Evolutionary conservation across 2,797 vertebrate species (phyloP).

Genomic region (Anas capensis): DNA sequence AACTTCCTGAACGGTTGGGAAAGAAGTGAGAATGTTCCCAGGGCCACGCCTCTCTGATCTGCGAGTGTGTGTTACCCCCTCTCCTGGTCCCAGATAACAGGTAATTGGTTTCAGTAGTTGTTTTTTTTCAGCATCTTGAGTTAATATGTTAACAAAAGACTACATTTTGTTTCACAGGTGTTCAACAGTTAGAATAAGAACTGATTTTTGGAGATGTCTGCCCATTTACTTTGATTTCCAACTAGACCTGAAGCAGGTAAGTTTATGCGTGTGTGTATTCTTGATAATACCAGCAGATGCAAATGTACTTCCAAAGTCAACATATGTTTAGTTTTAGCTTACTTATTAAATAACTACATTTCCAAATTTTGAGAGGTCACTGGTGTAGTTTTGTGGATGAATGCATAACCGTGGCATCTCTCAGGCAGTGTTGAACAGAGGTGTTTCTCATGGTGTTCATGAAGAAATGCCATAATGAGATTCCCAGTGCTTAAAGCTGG

Average conservation of each 20-base stretch:
- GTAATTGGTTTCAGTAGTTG: neutral
- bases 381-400: slow-evolving; percentile 20
- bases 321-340: neutral
- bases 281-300: neutral
- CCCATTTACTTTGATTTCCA: neutral
- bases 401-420: neutral
- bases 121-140: neutral
- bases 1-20: neutral
- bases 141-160: neutral
- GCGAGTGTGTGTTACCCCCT: neutral
- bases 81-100: neutral
- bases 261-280: neutral
- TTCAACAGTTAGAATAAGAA: neutral
- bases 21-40: neutral
- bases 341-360: slow-evolving; percentile 53
- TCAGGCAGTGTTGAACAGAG: neutral
- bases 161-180: neutral
- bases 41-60: slow-evolving; percentile 14
- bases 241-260: neutral
- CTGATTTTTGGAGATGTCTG: neutral
- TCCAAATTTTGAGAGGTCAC: neutral
- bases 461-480: neutral
- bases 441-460: neutral
- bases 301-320: slow-evolving; percentile 60
- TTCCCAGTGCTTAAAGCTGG: neutral